These are phyloP conservation scores for Rhyzopertha dominica DNA, from an alignment of 1,140 invertebrate genomes.

Conservation along the genomic window DNA sequence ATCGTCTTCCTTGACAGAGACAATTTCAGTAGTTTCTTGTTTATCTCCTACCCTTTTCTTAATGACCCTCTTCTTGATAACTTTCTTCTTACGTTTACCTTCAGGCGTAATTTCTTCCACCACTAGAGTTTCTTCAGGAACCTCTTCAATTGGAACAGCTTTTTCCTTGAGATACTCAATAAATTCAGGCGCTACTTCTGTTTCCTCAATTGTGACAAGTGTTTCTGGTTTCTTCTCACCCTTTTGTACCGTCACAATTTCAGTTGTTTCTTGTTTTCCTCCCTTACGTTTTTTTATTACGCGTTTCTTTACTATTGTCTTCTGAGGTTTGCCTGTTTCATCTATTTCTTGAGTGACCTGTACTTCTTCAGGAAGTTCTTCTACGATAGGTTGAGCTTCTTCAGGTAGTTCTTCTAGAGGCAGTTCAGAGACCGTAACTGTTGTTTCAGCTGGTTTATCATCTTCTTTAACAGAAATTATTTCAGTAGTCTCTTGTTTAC, in stretches of 20 bases:
- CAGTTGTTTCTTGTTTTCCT: slow-evolving; percentile 41
- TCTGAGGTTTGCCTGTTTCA: slow-evolving; percentile 41
- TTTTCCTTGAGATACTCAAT: no score
- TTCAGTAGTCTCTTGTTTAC: slow-evolving; percentile 30
- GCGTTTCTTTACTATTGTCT: slow-evolving; percentile 37
- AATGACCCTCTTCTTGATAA: slow-evolving; percentile 36
- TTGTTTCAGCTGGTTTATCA: slow-evolving; percentile 23
- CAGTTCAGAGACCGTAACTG: slow-evolving; percentile 29
- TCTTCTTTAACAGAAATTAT: slow-evolving; percentile 33
- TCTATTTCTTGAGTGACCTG: slow-evolving; percentile 41
- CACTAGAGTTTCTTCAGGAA: slow-evolving; percentile 36
- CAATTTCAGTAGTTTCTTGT: slow-evolving; percentile 36
- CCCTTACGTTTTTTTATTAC: slow-evolving; percentile 42
- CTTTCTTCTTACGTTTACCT: slow-evolving; percentile 35
- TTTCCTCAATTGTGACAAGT: slow-evolving; percentile 23
- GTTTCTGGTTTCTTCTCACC: slow-evolving; percentile 42
- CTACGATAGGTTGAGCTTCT: slow-evolving; percentile 19
- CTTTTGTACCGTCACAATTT: slow-evolving; percentile 46
- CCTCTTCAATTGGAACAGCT: slow-evolving; percentile 29
- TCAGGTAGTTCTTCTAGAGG: slow-evolving; percentile 9
- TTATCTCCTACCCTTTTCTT: slow-evolving; percentile 37
- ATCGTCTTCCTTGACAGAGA: slow-evolving; percentile 44
- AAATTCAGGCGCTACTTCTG: slow-evolving; percentile 24
- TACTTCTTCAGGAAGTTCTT: slow-evolving; percentile 43
- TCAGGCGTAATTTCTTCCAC: slow-evolving; percentile 34